Percentiles rank a stretch among this genome's conserved stretches.
Conservation (phyloP, 2,797 vertebrate genomes). For the Macrochelys suwanniensis region DNA sequence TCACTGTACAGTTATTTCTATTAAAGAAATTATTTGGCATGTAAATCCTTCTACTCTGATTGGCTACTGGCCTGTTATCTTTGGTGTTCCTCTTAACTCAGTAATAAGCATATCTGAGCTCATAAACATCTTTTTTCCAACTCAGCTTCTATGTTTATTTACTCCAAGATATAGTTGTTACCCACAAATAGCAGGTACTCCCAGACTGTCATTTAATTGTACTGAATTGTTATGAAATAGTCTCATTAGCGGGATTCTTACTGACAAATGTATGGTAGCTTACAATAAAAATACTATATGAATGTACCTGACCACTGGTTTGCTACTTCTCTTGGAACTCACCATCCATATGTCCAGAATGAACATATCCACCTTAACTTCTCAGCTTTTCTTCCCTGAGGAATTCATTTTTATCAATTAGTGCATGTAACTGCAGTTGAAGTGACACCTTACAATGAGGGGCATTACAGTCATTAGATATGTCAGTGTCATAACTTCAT, state of each 20-base stretch:
- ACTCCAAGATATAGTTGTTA: conserved; percentile 36
- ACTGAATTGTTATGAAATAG: neutral
- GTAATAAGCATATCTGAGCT: neutral
- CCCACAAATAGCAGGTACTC: neutral
- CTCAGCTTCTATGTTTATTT: conserved; percentile 4
- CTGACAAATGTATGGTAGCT: neutral
- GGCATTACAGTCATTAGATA: neutral
- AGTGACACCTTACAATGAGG: neutral
- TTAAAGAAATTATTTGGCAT: neutral
- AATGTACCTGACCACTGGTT: neutral
- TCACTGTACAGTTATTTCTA: neutral
- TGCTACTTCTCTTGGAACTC: neutral
- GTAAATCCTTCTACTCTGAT: neutral
- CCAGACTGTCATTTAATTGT: conserved; percentile 25
- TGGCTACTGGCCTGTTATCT: neutral
- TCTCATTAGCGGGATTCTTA: neutral
- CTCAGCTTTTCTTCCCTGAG: neutral
- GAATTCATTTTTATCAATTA: neutral
- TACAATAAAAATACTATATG: neutral
- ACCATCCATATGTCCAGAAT: neutral
- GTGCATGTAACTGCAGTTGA: neutral
- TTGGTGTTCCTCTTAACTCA: neutral
- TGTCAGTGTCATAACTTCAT: accelerated
- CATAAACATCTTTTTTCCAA: neutral
- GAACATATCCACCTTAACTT: neutral